Conservation (phyloP, 2,113 vertebrate genomes). For the Pontoporia blainvillei region DNA sequence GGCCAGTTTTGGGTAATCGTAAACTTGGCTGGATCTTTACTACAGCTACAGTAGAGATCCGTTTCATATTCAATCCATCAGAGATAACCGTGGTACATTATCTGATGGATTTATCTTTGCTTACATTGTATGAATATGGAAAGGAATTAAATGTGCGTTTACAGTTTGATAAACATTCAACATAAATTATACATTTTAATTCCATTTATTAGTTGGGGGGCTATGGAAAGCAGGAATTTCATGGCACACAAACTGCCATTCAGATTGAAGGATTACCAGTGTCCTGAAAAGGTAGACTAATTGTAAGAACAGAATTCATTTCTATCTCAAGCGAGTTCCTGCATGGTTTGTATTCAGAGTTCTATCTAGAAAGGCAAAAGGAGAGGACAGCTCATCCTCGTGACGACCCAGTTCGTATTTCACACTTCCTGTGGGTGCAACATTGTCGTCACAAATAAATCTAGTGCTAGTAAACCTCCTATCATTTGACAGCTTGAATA, state of each 20-base stretch:
- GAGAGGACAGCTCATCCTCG: background rate
- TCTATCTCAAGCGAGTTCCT: conserved; percentile 9
- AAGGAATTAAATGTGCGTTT: conserved; percentile 60
- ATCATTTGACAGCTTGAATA: conserved; percentile 9
- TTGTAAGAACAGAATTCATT: conserved; percentile 43
- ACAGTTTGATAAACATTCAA: conserved; percentile 54
- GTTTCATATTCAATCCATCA: conserved; percentile 36
- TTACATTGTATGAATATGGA: conserved; percentile 51
- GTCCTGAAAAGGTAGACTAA: conserved; percentile 48
- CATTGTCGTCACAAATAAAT: conserved; percentile 1
- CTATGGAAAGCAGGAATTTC: conserved; percentile 25
- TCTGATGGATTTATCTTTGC: conserved; percentile 64
- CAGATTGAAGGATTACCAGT: conserved; percentile 34
- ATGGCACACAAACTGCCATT: background rate
- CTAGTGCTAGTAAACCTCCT: conserved; percentile 38
- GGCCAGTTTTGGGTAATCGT: background rate
- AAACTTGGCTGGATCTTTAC: background rate
- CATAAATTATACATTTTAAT: conserved; percentile 71
- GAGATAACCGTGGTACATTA: background rate
- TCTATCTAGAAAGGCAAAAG: conserved; percentile 26
- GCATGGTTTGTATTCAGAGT: background rate
- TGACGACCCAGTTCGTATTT: background rate
- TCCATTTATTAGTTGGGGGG: conserved; percentile 64
- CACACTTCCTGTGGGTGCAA: background rate
- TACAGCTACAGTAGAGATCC: background rate